Evolutionary conservation across 2,888 invertebrate genomes (phyloP).

Genomic region (Enchytraeus crypticus): DNA sequence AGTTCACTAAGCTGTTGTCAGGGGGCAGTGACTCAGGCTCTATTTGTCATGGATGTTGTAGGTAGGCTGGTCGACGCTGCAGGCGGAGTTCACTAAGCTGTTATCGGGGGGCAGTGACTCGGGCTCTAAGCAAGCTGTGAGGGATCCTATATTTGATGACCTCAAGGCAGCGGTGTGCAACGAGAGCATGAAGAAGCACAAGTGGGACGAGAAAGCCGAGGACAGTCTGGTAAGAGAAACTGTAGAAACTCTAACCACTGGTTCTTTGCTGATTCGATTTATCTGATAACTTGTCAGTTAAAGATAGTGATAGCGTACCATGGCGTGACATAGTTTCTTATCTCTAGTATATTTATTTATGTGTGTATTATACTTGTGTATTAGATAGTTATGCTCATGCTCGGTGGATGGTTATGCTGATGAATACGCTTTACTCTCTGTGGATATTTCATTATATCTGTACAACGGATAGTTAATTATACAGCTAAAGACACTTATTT

Average conservation of each 20-base stretch:
- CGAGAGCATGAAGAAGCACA: constrained; percentile 74
- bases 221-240: constrained; percentile 57
- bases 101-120: constrained; percentile 35
- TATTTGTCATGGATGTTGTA: constrained; percentile 52
- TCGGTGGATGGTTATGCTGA: too few species aligned
- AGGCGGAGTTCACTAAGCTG: constrained; percentile 58
- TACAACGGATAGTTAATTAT: too few species aligned
- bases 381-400: too few species aligned
- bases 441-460: too few species aligned
- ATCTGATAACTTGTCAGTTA: neutral
- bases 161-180: constrained; percentile 79
- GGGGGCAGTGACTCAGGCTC: too few species aligned
- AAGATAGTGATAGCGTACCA: too few species aligned
- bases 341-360: too few species aligned
- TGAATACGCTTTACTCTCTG: too few species aligned
- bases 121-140: constrained; percentile 54
- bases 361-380: too few species aligned
- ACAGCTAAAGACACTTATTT: too few species aligned
- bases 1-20: too few species aligned
- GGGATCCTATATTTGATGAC: constrained; percentile 81
- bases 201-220: constrained; percentile 79
- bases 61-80: constrained; percentile 73
- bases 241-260: neutral
- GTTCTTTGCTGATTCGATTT: neutral
- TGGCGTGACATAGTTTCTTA: too few species aligned